phyloP scores from a whole-genome alignment of 2,113 vertebrate species.

The Apodemus sylvaticus region DNA sequence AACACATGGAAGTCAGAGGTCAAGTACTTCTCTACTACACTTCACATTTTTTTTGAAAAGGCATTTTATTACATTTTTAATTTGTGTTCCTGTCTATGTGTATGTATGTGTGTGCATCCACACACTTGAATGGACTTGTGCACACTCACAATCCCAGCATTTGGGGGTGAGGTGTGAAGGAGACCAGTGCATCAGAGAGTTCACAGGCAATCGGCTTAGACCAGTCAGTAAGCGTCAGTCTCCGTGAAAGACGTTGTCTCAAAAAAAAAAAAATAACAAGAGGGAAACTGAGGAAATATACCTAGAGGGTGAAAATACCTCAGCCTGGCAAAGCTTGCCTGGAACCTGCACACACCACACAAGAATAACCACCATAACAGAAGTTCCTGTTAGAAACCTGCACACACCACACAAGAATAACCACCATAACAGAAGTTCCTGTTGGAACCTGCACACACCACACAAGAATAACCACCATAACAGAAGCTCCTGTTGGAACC shows the following conservation, averaged over 20 bases:
- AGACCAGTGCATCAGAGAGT: neutral
- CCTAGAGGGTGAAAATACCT: neutral
- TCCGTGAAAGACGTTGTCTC: neutral
- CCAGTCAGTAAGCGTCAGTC: neutral
- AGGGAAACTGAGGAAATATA: neutral
- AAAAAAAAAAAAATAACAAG: neutral
- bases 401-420: neutral
- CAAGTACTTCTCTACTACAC: neutral
- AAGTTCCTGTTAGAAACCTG: neutral
- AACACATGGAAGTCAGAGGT: neutral
- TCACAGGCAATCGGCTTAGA: neutral
- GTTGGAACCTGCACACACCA: neutral
- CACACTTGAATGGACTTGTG: neutral
- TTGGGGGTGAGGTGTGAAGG: neutral
- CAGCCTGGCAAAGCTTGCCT: neutral
- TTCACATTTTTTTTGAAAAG: neutral
- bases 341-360: neutral
- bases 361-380: neutral
- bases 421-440: neutral
- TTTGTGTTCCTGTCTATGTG: too few relatives aligned
- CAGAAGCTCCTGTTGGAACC: neutral
- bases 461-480: neutral
- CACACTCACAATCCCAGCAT: neutral
- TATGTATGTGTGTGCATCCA: neutral
- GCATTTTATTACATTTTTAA: neutral